Evolutionary conservation across 2,797 vertebrate genomes (phyloP).

Genomic region (Taenioides sp.): DNA sequence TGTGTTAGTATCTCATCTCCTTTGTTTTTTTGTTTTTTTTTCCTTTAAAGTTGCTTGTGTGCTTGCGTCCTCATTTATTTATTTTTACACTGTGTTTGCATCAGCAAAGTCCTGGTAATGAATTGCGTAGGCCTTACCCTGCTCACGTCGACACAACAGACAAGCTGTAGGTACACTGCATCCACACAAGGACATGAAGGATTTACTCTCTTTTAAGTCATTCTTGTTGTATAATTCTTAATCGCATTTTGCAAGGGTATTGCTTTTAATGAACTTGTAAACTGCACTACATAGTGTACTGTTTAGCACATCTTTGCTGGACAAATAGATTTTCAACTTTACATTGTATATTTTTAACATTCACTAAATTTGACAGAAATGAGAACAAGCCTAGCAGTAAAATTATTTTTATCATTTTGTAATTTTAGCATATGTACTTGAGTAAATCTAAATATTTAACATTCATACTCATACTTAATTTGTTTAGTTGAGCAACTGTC

Average conservation of each 20-base stretch:
- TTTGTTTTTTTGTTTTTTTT: constrained; percentile 36
- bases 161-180: constrained; percentile 13
- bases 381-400: background rate
- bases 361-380: background rate
- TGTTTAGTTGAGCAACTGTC: constrained; percentile 28
- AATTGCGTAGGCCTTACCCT: constrained; percentile 23
- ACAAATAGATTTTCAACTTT: background rate
- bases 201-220: background rate
- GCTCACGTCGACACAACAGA: constrained; percentile 13
- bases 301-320: background rate
- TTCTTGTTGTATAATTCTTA: background rate
- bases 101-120: constrained; percentile 39
- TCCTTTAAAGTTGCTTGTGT: constrained; percentile 35
- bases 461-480: background rate
- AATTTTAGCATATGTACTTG: background rate
- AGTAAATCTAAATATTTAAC: background rate
- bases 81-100: constrained; percentile 48
- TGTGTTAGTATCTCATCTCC: constrained; percentile 15
- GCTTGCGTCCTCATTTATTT: constrained; percentile 35
- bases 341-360: background rate
- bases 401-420: background rate
- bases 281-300: background rate
- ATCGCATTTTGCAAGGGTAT: background rate
- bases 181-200: background rate
- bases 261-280: background rate